A percentile compares a stretch with the other conserved stretches of the same genome.
Conservation (phyloP, 2,888 invertebrate species). For the Pegoplata infirma region DNA sequence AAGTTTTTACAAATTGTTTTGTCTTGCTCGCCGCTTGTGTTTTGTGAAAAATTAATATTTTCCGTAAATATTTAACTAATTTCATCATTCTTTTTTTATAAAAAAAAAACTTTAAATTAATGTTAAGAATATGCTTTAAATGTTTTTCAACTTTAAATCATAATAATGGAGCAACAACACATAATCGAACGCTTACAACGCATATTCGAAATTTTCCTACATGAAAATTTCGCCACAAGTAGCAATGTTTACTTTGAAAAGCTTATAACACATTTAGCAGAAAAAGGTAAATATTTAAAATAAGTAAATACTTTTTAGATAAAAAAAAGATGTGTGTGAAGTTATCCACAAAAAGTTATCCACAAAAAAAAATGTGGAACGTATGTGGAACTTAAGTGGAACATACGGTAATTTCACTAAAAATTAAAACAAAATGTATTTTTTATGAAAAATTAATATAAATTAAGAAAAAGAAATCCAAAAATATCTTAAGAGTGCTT, state of each 20-base stretch:
- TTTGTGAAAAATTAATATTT: background rate
- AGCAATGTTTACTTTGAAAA: constrained; percentile 83
- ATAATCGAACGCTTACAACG: constrained; percentile 68
- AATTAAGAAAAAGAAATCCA: no score
- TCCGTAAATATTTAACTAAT: background rate
- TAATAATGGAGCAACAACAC: constrained; percentile 62
- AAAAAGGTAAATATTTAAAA: constrained; percentile 71
- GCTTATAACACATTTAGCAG: constrained; percentile 81
- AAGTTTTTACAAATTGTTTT: background rate
- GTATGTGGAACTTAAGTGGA: no score
- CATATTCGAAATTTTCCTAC: constrained; percentile 72
- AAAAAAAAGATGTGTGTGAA: no score
- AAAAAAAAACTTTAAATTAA: constrained; percentile 6
- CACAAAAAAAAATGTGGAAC: no score
- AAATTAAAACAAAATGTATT: no score
- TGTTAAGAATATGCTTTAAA: constrained; percentile 5
- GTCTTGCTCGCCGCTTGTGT: no score
- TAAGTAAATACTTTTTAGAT: no score
- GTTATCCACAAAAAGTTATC: no score
- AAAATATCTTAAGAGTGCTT: no score
- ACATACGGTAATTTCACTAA: no score
- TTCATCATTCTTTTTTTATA: background rate
- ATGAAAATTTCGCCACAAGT: constrained; percentile 70
- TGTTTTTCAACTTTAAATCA: background rate
- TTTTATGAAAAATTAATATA: no score